These are phyloP conservation scores for Aeoliscus strigatus DNA, from an alignment of 2,797 vertebrate genomes.

Conservation along the genomic window DNA sequence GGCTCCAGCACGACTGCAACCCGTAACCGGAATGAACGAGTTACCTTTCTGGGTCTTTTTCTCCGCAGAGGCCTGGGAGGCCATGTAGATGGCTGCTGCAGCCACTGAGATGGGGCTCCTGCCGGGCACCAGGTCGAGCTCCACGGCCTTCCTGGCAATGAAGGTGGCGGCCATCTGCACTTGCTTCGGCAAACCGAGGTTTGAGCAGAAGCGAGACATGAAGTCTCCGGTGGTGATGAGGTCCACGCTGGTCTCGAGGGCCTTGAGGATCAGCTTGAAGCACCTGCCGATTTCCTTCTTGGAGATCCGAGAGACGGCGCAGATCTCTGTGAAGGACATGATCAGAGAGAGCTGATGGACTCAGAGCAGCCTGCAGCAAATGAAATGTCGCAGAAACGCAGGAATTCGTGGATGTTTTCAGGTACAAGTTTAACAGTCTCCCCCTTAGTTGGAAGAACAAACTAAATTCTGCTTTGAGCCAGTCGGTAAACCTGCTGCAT, in stretches of 20 bases:
- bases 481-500: too few species aligned
- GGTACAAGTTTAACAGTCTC: too few species aligned
- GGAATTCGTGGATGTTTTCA: too few species aligned
- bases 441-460: too few species aligned
- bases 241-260: slow-evolving; percentile 97
- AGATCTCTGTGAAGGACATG: slow-evolving; percentile 83
- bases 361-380: too few species aligned
- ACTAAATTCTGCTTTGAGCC: too few species aligned
- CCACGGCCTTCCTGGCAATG: slow-evolving; percentile 94
- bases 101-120: slow-evolving; percentile 97
- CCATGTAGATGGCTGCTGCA: slow-evolving; percentile 98
- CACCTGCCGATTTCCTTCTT: slow-evolving; percentile 98
- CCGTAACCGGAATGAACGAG: too few species aligned
- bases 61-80: slow-evolving; percentile 95
- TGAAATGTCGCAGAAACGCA: too few species aligned
- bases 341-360: too few species aligned
- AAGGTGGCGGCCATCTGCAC: slow-evolving; percentile 97
- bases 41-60: slow-evolving; percentile 98
- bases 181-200: slow-evolving; percentile 94
- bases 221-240: slow-evolving; percentile 98
- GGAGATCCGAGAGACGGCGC: slow-evolving; percentile 95
- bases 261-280: slow-evolving; percentile 93
- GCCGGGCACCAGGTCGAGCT: slow-evolving; percentile 93
- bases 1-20: too few species aligned
- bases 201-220: slow-evolving; percentile 95